phyloP scores from a whole-genome alignment of 2,113 vertebrate species.

The Falco punctatus region DNA sequence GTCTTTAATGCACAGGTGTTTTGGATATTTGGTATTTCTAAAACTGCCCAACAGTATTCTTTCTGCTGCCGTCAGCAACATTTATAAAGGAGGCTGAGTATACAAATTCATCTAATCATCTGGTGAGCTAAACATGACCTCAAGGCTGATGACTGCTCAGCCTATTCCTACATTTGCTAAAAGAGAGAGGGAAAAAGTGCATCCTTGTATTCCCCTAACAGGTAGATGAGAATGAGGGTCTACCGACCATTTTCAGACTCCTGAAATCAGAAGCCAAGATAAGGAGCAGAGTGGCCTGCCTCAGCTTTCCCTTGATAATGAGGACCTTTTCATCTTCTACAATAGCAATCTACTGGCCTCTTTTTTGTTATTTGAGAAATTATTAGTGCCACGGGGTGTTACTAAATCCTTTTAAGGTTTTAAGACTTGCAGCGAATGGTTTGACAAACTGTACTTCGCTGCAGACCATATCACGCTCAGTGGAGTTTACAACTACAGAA shows the following conservation, averaged over 20 bases:
- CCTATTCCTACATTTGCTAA: neutral
- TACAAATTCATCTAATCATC: neutral
- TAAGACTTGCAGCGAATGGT: neutral
- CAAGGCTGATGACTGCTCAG: neutral
- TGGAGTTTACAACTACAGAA: neutral
- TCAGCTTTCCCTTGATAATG: neutral
- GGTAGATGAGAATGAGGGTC: neutral
- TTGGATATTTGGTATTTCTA: neutral
- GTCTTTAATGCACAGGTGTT: neutral
- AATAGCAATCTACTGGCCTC: neutral
- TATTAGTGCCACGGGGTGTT: neutral
- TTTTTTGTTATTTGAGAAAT: neutral
- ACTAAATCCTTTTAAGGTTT: neutral
- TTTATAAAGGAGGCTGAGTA: neutral
- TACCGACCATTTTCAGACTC: neutral
- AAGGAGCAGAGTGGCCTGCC: neutral
- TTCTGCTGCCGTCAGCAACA: neutral
- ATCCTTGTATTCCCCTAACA: fast-evolving
- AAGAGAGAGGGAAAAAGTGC: neutral
- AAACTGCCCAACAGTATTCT: neutral
- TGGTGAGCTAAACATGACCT: neutral
- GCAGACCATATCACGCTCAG: fast-evolving
- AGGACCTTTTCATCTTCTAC: neutral
- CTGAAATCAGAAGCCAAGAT: neutral
- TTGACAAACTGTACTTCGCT: neutral